Conservation (phyloP, 2,888 invertebrate species). For the Idaea straminata region DNA sequence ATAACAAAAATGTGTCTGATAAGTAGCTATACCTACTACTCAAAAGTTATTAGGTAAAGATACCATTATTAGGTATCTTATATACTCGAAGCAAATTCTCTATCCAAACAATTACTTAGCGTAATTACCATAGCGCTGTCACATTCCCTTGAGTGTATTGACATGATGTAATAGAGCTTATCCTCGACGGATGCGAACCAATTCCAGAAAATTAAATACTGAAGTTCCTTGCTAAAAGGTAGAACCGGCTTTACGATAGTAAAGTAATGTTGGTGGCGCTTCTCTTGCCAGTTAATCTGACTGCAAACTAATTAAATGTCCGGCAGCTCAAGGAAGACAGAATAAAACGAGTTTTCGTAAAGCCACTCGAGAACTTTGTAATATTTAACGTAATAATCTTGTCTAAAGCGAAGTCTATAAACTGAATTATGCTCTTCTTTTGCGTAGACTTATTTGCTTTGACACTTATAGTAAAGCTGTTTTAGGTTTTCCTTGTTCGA, state of each 20-base stretch:
- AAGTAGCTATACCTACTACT: neutral
- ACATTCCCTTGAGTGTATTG: neutral
- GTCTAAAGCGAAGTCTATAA: slow-evolving; percentile 4
- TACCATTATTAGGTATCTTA: no score
- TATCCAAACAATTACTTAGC: neutral
- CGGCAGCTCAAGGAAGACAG: slow-evolving; percentile 35
- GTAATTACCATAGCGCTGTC: neutral
- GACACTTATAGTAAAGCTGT: no score
- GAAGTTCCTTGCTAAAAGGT: slow-evolving; percentile 9
- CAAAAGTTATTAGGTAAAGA: neutral
- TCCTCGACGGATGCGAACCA: slow-evolving; percentile 18
- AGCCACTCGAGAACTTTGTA: slow-evolving; percentile 26
- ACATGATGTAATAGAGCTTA: slow-evolving; percentile 7
- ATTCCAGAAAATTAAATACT: slow-evolving; percentile 16
- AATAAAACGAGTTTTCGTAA: slow-evolving; percentile 32
- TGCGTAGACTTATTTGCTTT: no score
- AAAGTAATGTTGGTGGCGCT: slow-evolving; percentile 17
- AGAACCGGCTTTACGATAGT: neutral
- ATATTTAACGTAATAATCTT: slow-evolving; percentile 13
- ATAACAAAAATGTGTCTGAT: neutral
- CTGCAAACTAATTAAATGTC: slow-evolving; percentile 54
- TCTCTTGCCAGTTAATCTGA: slow-evolving; percentile 40
- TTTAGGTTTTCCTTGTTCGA: no score
- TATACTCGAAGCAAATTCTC: neutral
- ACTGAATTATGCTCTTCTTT: no score